These are phyloP conservation scores for Digitonthophagus gazella DNA, from an alignment of 2,888 invertebrate genomes.

Conservation along the genomic window DNA sequence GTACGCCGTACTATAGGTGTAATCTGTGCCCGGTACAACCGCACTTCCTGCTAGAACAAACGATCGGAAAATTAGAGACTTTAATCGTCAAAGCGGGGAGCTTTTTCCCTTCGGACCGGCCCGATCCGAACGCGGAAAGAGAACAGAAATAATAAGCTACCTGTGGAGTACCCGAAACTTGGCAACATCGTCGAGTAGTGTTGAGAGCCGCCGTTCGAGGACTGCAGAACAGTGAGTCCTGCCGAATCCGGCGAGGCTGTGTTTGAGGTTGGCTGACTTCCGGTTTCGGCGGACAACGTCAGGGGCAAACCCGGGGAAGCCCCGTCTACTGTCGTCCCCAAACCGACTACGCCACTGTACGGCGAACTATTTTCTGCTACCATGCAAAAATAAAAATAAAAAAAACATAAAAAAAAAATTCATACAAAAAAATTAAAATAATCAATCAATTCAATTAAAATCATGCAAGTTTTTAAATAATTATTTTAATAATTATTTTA, in stretches of 20 bases:
- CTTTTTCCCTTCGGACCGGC: not conserved
- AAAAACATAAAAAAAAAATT: conserved; percentile 31
- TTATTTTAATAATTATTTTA: too few species aligned
- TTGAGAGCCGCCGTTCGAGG: conserved; percentile 57
- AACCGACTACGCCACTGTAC: conserved; percentile 51
- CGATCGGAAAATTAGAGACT: conserved; percentile 12
- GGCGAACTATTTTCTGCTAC: conserved; percentile 51
- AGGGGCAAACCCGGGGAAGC: conserved; percentile 55
- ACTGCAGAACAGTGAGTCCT: conserved; percentile 58
- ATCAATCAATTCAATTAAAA: too few species aligned
- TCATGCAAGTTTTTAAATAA: too few species aligned
- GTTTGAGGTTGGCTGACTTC: conserved; percentile 51
- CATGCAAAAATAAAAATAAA: conserved; percentile 38
- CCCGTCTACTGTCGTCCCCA: conserved; percentile 50
- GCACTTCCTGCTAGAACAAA: conserved; percentile 59
- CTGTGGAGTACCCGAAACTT: conserved; percentile 69
- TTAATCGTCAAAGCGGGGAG: not conserved
- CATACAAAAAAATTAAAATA: not conserved
- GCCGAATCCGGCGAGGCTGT: conserved; percentile 55
- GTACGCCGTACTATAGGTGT: conserved; percentile 73
- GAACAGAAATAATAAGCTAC: conserved; percentile 41
- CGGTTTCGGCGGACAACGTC: conserved; percentile 47
- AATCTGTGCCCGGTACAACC: conserved; percentile 63
- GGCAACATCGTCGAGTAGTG: conserved; percentile 66
- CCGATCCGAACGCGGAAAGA: not conserved